phyloP scores from a whole-genome alignment of 2,888 invertebrate species.

The Neoscelio sp. region DNA sequence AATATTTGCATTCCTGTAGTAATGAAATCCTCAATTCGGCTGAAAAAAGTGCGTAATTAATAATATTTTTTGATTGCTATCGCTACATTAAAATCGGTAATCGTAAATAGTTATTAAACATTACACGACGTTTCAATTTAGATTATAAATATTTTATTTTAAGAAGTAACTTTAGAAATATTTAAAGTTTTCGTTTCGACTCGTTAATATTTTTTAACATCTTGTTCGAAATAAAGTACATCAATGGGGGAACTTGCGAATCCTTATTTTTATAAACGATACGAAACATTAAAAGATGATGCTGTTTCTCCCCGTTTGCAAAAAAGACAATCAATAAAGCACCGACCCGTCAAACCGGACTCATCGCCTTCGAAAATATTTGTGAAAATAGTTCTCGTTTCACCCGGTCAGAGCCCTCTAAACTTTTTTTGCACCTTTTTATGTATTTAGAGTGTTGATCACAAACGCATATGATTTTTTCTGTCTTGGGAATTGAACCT shows the following conservation, averaged over 20 bases:
- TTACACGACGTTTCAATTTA: too few relatives aligned
- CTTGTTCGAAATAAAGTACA: slow-evolving; percentile 3
- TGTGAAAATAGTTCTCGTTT: slow-evolving; percentile 60
- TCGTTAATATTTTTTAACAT: neutral
- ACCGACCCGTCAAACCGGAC: slow-evolving; percentile 79
- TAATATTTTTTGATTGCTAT: too few relatives aligned
- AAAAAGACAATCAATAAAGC: slow-evolving; percentile 72
- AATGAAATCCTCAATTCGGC: too few relatives aligned
- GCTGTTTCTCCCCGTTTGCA: slow-evolving; percentile 51
- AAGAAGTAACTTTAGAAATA: too few relatives aligned
- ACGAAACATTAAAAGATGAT: slow-evolving; percentile 37
- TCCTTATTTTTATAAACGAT: slow-evolving; percentile 55
- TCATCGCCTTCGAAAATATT: slow-evolving; percentile 73
- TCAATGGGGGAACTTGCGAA: slow-evolving; percentile 2
- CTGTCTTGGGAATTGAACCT: too few relatives aligned
- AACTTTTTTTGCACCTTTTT: slow-evolving; percentile 20
- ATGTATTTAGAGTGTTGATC: neutral
- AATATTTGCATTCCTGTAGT: too few relatives aligned
- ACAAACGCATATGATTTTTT: too few relatives aligned
- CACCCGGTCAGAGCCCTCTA: slow-evolving; percentile 21
- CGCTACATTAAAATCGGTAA: too few relatives aligned
- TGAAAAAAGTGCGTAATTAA: too few relatives aligned
- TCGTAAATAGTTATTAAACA: too few relatives aligned
- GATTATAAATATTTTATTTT: too few relatives aligned
- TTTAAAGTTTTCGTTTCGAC: neutral